Conservation (phyloP, 92 coral and sea anemone genomes). For the Scolanthus callimorphus region DNA sequence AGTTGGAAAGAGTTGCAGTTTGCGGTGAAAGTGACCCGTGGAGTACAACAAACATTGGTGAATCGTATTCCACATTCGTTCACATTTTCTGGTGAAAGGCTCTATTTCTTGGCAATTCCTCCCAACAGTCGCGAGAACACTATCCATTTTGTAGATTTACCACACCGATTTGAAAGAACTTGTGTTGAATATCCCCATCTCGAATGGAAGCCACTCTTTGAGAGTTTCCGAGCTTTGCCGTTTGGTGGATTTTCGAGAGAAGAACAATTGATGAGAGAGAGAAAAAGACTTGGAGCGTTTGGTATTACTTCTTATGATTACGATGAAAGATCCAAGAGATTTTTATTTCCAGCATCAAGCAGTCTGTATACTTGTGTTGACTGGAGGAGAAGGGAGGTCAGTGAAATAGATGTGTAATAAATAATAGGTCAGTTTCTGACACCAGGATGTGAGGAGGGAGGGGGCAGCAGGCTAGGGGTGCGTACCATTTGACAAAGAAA, state of each 20-base stretch:
- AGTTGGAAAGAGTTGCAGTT: constrained; percentile 84
- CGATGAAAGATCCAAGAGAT: constrained; percentile 71
- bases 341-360: constrained; percentile 83
- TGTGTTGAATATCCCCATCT: constrained; percentile 38
- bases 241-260: constrained; percentile 95
- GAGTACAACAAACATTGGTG: constrained; percentile 64
- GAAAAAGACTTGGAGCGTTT: constrained; percentile 92
- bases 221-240: constrained; percentile 55
- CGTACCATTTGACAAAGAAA: too few species aligned
- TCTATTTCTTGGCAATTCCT: constrained; percentile 91
- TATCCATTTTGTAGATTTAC: constrained; percentile 84
- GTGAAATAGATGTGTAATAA: too few species aligned
- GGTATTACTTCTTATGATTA: constrained; percentile 96
- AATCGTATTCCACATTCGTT: constrained; percentile 93
- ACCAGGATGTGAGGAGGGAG: too few species aligned
- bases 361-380: constrained; percentile 87
- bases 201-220: constrained; percentile 76
- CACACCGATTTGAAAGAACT: constrained; percentile 12
- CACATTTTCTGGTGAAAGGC: constrained; percentile 81
- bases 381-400: constrained; percentile 24
- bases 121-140: constrained; percentile 92
- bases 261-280: constrained; percentile 86
- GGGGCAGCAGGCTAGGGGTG: too few species aligned
- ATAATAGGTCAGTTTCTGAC: too few species aligned
- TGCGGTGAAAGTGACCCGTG: constrained; percentile 84